Evolutionary conservation across 2,888 invertebrate genomes (phyloP).

Genomic region (Ichneumoninae sp.): DNA sequence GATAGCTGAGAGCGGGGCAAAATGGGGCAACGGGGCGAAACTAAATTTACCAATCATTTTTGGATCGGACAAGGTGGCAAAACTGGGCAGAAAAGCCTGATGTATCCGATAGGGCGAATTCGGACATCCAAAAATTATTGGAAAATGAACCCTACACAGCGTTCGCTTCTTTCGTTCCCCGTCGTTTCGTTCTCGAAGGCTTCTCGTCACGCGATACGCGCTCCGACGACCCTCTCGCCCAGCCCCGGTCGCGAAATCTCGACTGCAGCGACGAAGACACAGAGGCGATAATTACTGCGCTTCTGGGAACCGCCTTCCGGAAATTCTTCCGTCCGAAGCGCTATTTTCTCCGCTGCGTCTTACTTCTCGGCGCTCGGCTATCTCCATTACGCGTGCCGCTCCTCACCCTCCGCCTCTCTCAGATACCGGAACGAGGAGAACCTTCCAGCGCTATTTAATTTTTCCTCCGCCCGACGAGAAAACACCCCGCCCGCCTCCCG

Average conservation of each 20-base stretch:
- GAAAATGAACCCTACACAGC: too few species aligned
- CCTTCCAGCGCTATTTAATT: conserved; percentile 32
- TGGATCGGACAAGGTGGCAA: too few species aligned
- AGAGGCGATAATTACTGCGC: conserved; percentile 58
- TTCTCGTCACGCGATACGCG: neutral
- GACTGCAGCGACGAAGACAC: conserved; percentile 23
- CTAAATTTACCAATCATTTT: too few species aligned
- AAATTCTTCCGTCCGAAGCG: conserved; percentile 54
- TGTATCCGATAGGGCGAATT: too few species aligned
- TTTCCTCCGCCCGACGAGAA: conserved; percentile 14
- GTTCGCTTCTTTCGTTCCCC: conserved; percentile 7
- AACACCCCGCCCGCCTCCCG: conserved; percentile 44
- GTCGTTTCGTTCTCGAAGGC: conserved; percentile 28
- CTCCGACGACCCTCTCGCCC: conserved; percentile 2
- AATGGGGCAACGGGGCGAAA: too few species aligned
- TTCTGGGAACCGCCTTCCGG: conserved; percentile 37
- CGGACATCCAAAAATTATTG: too few species aligned
- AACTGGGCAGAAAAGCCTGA: too few species aligned
- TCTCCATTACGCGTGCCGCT: conserved; percentile 33
- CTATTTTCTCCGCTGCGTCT: conserved; percentile 45
- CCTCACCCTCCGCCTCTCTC: neutral
- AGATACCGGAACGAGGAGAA: neutral
- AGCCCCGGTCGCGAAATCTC: neutral
- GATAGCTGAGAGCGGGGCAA: too few species aligned
- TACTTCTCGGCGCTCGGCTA: conserved; percentile 9